phyloP scores from a whole-genome alignment of 2,113 vertebrate species.

The Scomber japonicus region DNA sequence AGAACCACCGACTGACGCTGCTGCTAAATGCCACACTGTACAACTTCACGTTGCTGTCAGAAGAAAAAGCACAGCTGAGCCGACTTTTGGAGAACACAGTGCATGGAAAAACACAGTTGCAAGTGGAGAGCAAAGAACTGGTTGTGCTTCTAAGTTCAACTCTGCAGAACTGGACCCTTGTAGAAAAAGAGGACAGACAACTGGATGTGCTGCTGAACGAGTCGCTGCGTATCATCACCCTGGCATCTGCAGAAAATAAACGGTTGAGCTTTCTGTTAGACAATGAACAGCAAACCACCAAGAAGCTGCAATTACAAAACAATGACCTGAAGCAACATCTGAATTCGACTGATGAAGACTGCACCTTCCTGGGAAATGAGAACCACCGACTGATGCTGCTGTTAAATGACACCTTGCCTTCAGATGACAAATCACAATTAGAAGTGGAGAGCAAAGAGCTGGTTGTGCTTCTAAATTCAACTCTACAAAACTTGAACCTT shows the following conservation, averaged over 20 bases:
- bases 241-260: not conserved
- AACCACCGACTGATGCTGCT: not conserved
- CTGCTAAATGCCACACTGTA: no score
- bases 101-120: not conserved
- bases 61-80: no score
- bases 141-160: no score
- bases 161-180: no score
- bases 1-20: no score
- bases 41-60: no score
- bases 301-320: not conserved
- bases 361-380: no score
- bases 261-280: not conserved
- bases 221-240: no score
- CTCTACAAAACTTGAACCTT: not conserved
- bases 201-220: no score
- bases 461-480: not conserved
- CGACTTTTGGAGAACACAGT: not conserved
- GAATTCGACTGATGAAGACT: not conserved
- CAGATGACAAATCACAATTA: not conserved
- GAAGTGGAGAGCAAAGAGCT: not conserved
- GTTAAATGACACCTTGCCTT: not conserved
- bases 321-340: not conserved
- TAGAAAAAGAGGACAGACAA: not conserved
- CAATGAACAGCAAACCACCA: not conserved
- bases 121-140: no score